Evolutionary conservation across 2,888 invertebrate species (phyloP).

Genomic region (Parapristionchus giblindavisi): DNA sequence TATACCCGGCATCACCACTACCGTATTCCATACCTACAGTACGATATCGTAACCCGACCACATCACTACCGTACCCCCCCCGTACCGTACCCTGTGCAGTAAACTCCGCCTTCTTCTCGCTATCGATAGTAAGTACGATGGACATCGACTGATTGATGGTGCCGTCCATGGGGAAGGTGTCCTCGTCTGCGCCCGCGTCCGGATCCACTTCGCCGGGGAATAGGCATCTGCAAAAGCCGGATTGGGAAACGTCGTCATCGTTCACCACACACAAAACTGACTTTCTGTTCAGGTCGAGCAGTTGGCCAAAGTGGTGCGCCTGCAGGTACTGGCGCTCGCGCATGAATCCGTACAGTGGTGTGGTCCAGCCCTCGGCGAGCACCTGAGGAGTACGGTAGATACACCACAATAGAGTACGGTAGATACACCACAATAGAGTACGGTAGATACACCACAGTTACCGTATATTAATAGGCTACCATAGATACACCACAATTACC

Average conservation of each 20-base stretch:
- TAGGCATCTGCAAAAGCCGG: conserved; percentile 26
- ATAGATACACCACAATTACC: too few species aligned
- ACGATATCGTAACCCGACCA: too few species aligned
- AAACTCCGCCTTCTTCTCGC: conserved; percentile 76
- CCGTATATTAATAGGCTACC: too few species aligned
- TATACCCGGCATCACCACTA: too few species aligned
- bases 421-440: too few species aligned
- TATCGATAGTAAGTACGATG: conserved; percentile 85
- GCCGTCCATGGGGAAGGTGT: conserved; percentile 48
- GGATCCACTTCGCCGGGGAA: conserved; percentile 43
- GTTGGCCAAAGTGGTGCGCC: conserved; percentile 86
- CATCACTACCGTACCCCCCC: conserved; percentile 18
- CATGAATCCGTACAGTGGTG: conserved; percentile 96
- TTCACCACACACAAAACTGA: too few species aligned
- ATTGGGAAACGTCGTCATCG: too few species aligned
- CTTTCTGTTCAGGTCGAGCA: conserved; percentile 74
- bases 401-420: too few species aligned
- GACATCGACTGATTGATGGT: conserved; percentile 92
- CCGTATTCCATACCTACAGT: too few species aligned
- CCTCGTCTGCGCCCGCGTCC: conserved; percentile 38
- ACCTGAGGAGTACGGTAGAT: conserved; percentile 75
- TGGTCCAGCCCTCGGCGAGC: conserved; percentile 96
- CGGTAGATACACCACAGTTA: too few species aligned
- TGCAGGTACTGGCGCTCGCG: conserved; percentile 86
- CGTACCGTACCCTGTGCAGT: conserved; percentile 20